A percentile compares a stretch with the other conserved stretches of the same genome.
Evolutionary conservation across 2,888 invertebrate genomes (phyloP).

Genomic region (Eupithecia exiguata): DNA sequence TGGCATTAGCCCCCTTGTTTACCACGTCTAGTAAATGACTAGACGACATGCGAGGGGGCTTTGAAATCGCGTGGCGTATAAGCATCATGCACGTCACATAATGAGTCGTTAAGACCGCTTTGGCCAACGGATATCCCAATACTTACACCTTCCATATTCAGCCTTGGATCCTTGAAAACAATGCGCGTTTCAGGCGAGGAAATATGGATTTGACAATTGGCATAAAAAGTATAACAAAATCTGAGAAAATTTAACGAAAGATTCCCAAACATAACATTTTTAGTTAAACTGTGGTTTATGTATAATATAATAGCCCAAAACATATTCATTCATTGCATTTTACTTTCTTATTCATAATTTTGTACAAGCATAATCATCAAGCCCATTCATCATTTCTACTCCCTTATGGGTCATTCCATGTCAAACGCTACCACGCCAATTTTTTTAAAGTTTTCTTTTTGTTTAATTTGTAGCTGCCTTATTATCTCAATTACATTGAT

Average conservation of each 20-base stretch:
- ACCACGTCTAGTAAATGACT: constrained; percentile 62
- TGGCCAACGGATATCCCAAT: constrained; percentile 68
- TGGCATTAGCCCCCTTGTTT: constrained; percentile 50
- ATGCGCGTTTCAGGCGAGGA: neutral
- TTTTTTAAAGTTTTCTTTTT: no score
- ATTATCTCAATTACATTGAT: no score
- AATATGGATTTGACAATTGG: neutral
- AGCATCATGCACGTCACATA: constrained; percentile 51
- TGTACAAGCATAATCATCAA: constrained; percentile 23
- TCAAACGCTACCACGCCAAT: no score
- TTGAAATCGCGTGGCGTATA: constrained; percentile 43
- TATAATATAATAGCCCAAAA: neutral
- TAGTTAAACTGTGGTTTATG: neutral
- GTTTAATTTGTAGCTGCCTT: no score
- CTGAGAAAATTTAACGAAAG: neutral
- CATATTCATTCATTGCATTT: neutral
- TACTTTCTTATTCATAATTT: neutral
- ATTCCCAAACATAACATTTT: neutral
- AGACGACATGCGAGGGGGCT: constrained; percentile 66
- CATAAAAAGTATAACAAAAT: neutral
- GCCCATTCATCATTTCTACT: constrained; percentile 60
- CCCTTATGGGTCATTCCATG: no score
- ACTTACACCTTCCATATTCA: constrained; percentile 33
- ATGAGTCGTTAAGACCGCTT: constrained; percentile 55
- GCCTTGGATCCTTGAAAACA: neutral